A percentile compares a stretch with the other conserved stretches of the same genome.
Evolutionary conservation across 2,113 vertebrate species (phyloP).

Genomic region (Chlorodrepanis virens): DNA sequence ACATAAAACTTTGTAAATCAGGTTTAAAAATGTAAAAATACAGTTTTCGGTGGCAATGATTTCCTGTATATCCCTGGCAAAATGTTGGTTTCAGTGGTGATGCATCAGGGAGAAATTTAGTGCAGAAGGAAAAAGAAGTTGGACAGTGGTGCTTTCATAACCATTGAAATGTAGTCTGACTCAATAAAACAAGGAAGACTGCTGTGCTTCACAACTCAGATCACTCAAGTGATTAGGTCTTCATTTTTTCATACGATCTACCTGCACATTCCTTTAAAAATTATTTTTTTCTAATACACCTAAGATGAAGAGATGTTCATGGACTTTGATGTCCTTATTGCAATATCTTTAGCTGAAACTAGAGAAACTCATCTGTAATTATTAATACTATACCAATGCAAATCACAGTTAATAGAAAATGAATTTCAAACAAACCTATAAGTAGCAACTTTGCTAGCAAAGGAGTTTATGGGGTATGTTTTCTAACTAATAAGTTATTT

Average conservation of each 20-base stretch:
- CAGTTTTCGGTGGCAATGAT: slow-evolving; percentile 38
- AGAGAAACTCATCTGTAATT: neutral
- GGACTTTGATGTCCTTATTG: neutral
- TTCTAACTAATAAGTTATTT: neutral
- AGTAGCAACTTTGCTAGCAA: neutral
- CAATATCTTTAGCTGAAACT: neutral
- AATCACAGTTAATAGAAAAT: neutral
- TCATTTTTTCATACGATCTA: neutral
- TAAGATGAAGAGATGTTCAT: neutral
- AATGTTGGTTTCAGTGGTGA: neutral
- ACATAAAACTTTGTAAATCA: slow-evolving; percentile 51
- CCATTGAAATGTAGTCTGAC: neutral
- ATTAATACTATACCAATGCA: neutral
- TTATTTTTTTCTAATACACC: neutral
- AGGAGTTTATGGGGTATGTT: neutral
- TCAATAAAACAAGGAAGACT: neutral
- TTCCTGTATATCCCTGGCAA: neutral
- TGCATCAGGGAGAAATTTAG: neutral
- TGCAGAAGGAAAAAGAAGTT: slow-evolving; percentile 24
- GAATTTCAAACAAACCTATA: neutral
- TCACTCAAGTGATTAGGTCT: neutral
- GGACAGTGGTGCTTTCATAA: slow-evolving; percentile 13
- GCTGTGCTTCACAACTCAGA: neutral
- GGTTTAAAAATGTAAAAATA: slow-evolving; percentile 63
- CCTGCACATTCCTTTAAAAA: neutral